These are phyloP conservation scores for Spialia ferax DNA, from an alignment of 2,888 invertebrate genomes.

Conservation along the genomic window DNA sequence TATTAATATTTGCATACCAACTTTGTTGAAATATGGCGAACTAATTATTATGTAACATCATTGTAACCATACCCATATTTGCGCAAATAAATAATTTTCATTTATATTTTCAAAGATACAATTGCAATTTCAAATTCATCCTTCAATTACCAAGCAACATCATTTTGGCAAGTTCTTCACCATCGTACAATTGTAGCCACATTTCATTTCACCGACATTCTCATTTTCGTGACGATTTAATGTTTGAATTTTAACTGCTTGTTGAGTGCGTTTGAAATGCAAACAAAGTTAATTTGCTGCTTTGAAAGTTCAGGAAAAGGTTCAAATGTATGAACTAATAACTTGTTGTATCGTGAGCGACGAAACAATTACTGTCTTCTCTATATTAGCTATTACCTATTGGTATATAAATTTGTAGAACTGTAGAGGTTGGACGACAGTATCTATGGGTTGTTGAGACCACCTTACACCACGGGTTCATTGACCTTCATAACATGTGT, in stretches of 20 bases:
- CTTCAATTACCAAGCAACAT: not conserved
- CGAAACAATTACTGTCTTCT: not conserved
- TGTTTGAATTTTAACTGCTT: constrained; percentile 20
- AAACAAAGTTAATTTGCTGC: constrained; percentile 34
- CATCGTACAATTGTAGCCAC: constrained; percentile 19
- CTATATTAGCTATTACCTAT: not conserved
- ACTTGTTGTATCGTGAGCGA: constrained; percentile 1
- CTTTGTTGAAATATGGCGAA: too few relatives aligned
- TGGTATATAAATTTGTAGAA: not conserved
- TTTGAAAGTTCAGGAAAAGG: constrained; percentile 26
- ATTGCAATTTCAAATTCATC: not conserved
- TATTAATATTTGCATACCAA: too few relatives aligned
- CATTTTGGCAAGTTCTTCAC: not conserved
- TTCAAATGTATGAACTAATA: constrained; percentile 15
- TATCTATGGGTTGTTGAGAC: too few relatives aligned
- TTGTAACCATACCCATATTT: too few relatives aligned
- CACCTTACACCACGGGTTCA: too few relatives aligned
- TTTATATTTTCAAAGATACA: too few relatives aligned
- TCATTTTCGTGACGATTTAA: constrained; percentile 29
- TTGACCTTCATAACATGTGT: too few relatives aligned
- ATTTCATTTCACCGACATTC: constrained; percentile 29
- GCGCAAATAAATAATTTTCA: too few relatives aligned
- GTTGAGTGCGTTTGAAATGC: constrained; percentile 30
- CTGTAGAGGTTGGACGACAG: too few relatives aligned
- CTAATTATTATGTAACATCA: too few relatives aligned